A percentile compares a stretch with the other conserved stretches of the same genome.
Conservation (phyloP, 2,888 invertebrate genomes). For the Tenthredo mesomela region DNA sequence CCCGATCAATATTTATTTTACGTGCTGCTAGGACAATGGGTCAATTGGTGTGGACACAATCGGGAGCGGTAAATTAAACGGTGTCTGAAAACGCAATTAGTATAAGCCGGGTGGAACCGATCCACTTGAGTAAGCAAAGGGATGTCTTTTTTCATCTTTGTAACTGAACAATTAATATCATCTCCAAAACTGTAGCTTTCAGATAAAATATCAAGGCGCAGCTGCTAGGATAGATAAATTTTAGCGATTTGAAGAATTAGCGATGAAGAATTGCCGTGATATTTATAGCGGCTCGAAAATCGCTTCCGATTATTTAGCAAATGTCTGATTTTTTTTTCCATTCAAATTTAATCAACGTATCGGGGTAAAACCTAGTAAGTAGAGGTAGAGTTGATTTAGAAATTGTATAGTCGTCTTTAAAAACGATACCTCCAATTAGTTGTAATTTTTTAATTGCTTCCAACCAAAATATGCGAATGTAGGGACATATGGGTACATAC, state of each 20-base stretch:
- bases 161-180: not conserved
- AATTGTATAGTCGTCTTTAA: not conserved
- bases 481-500: not conserved
- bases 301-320: not conserved
- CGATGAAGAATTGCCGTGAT: not conserved
- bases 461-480: slow-evolving; percentile 9
- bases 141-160: not conserved
- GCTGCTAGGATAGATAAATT: not conserved
- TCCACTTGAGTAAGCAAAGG: not conserved
- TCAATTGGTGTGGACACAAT: slow-evolving; percentile 38
- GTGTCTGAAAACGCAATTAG: slow-evolving; percentile 24
- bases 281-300: not conserved
- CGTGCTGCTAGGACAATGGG: slow-evolving; percentile 30
- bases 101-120: not conserved
- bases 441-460: not conserved
- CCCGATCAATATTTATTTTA: slow-evolving; percentile 32
- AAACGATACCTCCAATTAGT: not conserved
- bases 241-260: not conserved
- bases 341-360: not conserved
- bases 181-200: not conserved
- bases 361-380: not conserved
- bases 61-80: slow-evolving; percentile 39
- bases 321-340: not conserved
- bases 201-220: not conserved
- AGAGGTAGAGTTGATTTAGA: not conserved